phyloP scores from a whole-genome alignment of 2,797 vertebrate genomes.

The Phoxinus dragarum region DNA sequence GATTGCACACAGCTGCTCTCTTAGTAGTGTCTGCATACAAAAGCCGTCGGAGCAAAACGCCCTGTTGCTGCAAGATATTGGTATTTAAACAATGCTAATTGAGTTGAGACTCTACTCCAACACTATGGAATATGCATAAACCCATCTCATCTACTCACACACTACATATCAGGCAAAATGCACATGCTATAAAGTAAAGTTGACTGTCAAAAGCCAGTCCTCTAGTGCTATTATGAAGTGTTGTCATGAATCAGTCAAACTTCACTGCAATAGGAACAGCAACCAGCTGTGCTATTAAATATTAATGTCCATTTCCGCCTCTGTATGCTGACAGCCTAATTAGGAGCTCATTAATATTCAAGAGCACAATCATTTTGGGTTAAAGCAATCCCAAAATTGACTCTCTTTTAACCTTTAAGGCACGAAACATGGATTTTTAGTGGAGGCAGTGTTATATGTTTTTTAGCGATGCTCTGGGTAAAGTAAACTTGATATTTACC shows the following conservation, averaged over 20 bases:
- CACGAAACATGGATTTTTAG: conserved; percentile 31
- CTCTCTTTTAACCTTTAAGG: conserved; percentile 48
- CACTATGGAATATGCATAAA: background rate
- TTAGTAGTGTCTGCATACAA: conserved; percentile 28
- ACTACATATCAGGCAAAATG: background rate
- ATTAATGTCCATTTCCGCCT: conserved; percentile 56
- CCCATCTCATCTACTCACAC: background rate
- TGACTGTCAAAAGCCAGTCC: background rate
- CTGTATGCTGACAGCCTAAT: conserved; percentile 56
- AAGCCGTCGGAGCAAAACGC: conserved; percentile 14
- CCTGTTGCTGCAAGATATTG: conserved; percentile 18
- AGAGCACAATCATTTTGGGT: conserved; percentile 52
- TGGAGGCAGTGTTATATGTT: background rate
- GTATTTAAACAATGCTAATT: conserved; percentile 17
- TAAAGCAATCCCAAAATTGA: conserved; percentile 48
- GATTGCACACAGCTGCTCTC: conserved; percentile 31
- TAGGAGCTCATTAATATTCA: conserved; percentile 61
- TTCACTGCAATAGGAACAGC: conserved; percentile 28
- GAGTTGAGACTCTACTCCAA: conserved; percentile 9
- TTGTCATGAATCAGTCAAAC: conserved; percentile 28
- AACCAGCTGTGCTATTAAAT: conserved; percentile 60
- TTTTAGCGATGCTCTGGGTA: conserved; percentile 6
- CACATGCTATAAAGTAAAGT: conserved; percentile 7
- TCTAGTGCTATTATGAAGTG: conserved; percentile 11
- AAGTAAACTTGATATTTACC: conserved; percentile 15